phyloP scores from a whole-genome alignment of 2,797 vertebrate species.

The Spatula versicolor region DNA sequence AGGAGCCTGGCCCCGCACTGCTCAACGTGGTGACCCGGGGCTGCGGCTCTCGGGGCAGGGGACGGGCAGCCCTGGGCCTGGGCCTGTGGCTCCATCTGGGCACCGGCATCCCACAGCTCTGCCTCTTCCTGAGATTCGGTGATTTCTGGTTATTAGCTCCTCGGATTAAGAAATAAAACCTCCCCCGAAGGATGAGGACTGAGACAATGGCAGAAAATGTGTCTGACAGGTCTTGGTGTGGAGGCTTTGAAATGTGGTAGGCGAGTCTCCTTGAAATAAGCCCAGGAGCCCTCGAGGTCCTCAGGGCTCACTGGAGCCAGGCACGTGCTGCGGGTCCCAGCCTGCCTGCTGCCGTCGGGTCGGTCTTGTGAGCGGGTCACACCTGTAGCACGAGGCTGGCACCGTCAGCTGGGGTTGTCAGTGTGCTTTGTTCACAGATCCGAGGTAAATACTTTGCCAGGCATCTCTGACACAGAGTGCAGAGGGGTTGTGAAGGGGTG shows the following conservation, averaged over 20 bases:
- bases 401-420: not conserved
- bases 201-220: not conserved
- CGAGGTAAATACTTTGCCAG: not conserved
- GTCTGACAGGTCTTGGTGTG: not conserved
- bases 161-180: not conserved
- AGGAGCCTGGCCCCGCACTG: not conserved
- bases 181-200: not conserved
- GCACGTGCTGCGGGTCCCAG: not conserved
- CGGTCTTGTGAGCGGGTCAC: not conserved
- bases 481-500: accelerated
- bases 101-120: not conserved
- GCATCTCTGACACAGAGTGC: accelerated
- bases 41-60: accelerated
- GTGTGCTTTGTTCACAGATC: not conserved
- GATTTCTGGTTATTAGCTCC: not conserved
- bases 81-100: not conserved
- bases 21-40: not conserved
- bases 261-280: not conserved
- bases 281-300: not conserved
- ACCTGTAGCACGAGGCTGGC: accelerated
- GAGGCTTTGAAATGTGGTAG: not conserved
- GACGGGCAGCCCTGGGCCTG: not conserved
- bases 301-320: not conserved
- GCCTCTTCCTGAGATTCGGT: not conserved
- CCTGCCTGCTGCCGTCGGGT: not conserved